Conservation (phyloP, 2,888 invertebrate genomes). For the Tipula vernalis region DNA sequence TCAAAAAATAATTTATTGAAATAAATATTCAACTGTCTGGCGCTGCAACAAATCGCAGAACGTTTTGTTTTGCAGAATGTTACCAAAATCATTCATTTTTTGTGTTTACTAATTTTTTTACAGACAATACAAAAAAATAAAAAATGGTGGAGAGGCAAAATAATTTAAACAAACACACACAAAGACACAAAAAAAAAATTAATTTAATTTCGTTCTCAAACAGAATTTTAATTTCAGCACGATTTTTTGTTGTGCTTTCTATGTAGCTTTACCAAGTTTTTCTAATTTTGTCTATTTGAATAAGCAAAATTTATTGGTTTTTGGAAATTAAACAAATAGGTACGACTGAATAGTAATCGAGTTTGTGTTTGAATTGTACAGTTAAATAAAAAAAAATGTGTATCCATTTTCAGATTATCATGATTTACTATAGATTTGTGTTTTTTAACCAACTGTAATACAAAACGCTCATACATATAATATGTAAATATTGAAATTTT, state of each 20-base stretch:
- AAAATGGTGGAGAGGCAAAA: not conserved
- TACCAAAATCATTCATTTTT: not conserved
- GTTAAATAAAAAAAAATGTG: not conserved
- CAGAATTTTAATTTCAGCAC: not conserved
- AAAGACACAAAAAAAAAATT: not conserved
- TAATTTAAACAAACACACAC: not conserved
- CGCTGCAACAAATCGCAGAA: not conserved
- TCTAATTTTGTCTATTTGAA: not conserved
- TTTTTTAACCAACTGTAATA: too few relatives aligned
- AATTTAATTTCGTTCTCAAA: not conserved
- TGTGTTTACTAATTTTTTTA: not conserved
- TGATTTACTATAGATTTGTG: too few relatives aligned
- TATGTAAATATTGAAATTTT: not conserved
- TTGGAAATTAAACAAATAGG: not conserved
- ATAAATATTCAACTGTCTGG: not conserved
- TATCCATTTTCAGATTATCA: not conserved
- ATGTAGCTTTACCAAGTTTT: not conserved
- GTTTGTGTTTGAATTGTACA: not conserved
- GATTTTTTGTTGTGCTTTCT: not conserved
- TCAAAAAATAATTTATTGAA: not conserved
- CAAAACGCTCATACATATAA: not conserved
- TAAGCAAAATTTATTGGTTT: not conserved
- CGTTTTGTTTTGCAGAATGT: not conserved
- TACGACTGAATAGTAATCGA: not conserved
- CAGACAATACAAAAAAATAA: not conserved